Conservation (phyloP, 2,888 invertebrate genomes). For the Creontiades dilutus region DNA sequence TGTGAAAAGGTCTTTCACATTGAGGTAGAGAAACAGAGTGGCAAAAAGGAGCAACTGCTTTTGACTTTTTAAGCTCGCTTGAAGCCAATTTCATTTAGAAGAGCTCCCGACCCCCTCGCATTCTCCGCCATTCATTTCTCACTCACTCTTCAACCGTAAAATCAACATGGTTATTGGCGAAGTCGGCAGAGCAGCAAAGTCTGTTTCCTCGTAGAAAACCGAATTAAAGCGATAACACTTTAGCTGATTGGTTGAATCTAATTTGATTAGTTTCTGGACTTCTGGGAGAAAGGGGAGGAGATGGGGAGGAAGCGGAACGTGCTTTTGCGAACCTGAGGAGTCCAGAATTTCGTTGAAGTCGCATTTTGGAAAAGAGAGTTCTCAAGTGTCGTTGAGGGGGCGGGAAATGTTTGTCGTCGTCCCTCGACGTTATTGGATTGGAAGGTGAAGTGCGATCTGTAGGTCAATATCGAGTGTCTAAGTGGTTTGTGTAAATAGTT, state of each 20-base stretch:
- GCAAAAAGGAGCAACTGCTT: not conserved
- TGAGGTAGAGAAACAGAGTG: too few species aligned
- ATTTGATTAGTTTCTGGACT: not conserved
- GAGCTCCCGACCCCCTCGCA: not conserved
- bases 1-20: too few species aligned
- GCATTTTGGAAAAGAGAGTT: too few species aligned
- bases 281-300: not conserved
- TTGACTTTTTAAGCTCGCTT: not conserved
- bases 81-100: not conserved
- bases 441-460: too few species aligned
- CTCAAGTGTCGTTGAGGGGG: too few species aligned
- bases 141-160: not conserved
- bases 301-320: not conserved
- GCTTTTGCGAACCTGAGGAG: not conserved
- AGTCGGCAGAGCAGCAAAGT: not conserved
- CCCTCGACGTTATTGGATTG: too few species aligned
- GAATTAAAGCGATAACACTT: slow-evolving; percentile 31
- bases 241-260: slow-evolving; percentile 31
- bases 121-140: not conserved
- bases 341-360: too few species aligned
- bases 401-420: too few species aligned
- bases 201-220: not conserved
- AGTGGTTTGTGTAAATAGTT: too few species aligned
- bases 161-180: slow-evolving; percentile 7
- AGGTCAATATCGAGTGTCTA: too few species aligned